These are phyloP conservation scores for Tyrannus savana DNA, from an alignment of 2,113 vertebrate genomes.

Conservation along the genomic window DNA sequence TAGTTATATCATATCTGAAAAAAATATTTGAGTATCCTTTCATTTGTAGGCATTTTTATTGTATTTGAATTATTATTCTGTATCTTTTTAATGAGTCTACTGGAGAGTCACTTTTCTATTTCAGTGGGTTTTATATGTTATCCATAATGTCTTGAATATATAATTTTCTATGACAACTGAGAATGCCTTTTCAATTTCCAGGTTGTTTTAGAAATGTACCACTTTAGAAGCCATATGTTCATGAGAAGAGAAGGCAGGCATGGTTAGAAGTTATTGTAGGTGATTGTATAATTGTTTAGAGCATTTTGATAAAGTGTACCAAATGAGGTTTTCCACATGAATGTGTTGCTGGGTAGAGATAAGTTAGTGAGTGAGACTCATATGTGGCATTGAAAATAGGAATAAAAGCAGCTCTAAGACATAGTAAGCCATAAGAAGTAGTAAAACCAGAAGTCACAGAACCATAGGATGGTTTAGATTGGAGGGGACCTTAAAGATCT, in stretches of 20 bases:
- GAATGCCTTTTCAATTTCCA: neutral
- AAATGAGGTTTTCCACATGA: neutral
- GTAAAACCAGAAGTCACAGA: neutral
- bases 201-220: neutral
- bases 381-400: neutral
- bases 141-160: neutral
- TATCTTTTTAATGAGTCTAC: neutral
- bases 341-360: neutral
- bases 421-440: neutral
- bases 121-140: neutral
- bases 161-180: neutral
- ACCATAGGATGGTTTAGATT: neutral
- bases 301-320: neutral
- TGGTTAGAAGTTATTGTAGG: neutral
- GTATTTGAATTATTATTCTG: neutral
- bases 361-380: neutral
- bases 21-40: neutral
- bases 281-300: neutral
- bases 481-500: neutral
- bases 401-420: neutral
- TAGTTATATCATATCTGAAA: neutral
- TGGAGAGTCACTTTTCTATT: neutral
- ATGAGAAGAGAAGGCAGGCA: neutral
- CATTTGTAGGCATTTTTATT: neutral
- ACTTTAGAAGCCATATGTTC: neutral